Conservation (phyloP, 2,113 vertebrate species). For the Campylomormyrus tamandua region DNA sequence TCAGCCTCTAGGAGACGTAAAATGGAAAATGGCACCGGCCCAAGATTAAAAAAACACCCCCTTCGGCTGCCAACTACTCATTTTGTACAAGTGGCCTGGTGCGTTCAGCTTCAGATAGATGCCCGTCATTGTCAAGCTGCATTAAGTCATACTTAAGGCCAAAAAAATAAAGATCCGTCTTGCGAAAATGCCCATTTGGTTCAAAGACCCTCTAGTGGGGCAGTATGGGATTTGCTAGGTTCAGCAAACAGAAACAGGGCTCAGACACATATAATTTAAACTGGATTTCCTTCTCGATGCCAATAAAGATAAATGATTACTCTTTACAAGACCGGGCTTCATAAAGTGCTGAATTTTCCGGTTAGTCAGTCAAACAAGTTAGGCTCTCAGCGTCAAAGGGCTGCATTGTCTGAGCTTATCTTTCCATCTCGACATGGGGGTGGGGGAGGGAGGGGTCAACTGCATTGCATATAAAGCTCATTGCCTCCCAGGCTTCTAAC, state of each 20-base stretch:
- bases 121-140: constrained; percentile 35
- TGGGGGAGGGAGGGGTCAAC: constrained; percentile 36
- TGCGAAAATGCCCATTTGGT: constrained; percentile 21
- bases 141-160: constrained; percentile 46
- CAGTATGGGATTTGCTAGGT: constrained; percentile 29
- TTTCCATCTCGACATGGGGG: constrained; percentile 40
- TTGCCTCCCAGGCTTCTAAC: constrained; percentile 38
- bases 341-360: constrained; percentile 40
- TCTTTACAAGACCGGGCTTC: constrained; percentile 17
- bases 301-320: constrained; percentile 50
- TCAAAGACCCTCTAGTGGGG: constrained; percentile 15
- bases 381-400: constrained; percentile 42
- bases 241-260: constrained; percentile 35
- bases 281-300: constrained; percentile 48
- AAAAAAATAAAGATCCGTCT: constrained; percentile 28
- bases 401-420: constrained; percentile 56
- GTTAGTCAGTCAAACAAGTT: constrained; percentile 25
- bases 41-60: constrained; percentile 50
- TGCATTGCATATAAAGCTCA: constrained; percentile 36
- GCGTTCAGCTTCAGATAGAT: not conserved
- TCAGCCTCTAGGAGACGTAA: constrained; percentile 33
- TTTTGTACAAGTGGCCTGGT: constrained; percentile 46
- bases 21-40: constrained; percentile 51
- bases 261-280: constrained; percentile 48
- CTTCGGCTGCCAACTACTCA: constrained; percentile 45